Base-by-base conservation (phyloP, 2,797 vertebrate species). In the Melanitta fusca region DNA sequence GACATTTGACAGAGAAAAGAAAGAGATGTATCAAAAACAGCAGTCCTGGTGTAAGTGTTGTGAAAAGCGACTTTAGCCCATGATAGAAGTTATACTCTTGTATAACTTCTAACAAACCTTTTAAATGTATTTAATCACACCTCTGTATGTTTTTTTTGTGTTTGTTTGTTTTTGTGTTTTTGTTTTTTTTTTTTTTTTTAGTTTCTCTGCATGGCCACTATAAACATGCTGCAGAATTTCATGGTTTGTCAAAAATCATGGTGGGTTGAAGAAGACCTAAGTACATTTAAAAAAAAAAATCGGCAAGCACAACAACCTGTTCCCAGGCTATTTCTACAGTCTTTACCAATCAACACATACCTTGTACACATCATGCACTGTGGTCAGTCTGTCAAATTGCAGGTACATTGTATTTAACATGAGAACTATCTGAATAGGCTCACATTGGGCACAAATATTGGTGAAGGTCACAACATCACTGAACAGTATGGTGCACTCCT, bases 371-470 rank as follows among this genome's bases (percentile, higher is more conserved):
- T 98, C 97, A 69, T 99, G 98, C 32, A 98, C 98, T 0, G 98
- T 98, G 68, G 98, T 98, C 93, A 99, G 97, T 22, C 98, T 97
- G 96, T 98, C 98, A 38, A 99, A 98, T 20, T 93, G 96, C 60
- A 98, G 96, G 94, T 98, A 98, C 98, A 98, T 98, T 36, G 98
- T 97, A 95, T 98, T 98, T 57, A 98, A 95, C 98, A 98, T 98
- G 74, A 97, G 95, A 62, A 98, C 98, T 30, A 98, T 98, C 96
- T 98, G 98, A 85, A 98, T 98, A 25, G 98, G 98, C 82, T 98
- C 98, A 87, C 98, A 98, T 13, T 98, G 95, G 65, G 98, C 97
- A 94, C 98, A 98, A 80, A 98, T 98, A 91, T 93, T 97, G 85
- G 98, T 98, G 83, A 98, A 98, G 56, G 98, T 98, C 73, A 98